These are phyloP conservation scores for Stichodactyla helianthus DNA, from an alignment of 64 coral and sea anemone species.

Conservation along the genomic window DNA sequence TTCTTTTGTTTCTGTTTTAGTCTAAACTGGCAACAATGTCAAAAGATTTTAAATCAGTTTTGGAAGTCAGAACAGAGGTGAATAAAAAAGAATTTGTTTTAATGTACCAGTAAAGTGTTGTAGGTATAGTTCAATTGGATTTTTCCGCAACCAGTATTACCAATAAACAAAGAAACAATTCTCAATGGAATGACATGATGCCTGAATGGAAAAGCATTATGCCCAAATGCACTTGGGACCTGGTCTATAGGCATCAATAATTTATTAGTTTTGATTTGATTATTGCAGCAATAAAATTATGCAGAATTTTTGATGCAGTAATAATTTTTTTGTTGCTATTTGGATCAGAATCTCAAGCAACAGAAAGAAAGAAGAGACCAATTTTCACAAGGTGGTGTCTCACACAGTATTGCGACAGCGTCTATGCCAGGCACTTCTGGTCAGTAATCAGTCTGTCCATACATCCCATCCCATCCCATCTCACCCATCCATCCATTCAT, in stretches of 20 bases:
- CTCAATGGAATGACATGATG: too few relatives aligned
- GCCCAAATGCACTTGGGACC: too few relatives aligned
- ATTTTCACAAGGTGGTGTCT: conserved; percentile 85
- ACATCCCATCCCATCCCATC: background rate
- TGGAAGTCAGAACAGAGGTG: conserved; percentile 97
- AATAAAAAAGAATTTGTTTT: background rate
- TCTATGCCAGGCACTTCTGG: conserved; percentile 77
- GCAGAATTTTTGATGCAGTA: background rate
- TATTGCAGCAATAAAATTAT: background rate
- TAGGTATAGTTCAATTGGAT: background rate
- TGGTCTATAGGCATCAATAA: too few relatives aligned
- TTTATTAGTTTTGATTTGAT: too few relatives aligned
- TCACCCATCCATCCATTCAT: background rate
- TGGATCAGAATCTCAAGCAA: conserved; percentile 88
- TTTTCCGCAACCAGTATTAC: too few relatives aligned
- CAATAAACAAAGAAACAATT: background rate
- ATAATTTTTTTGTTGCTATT: background rate
- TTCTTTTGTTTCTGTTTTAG: conserved; percentile 24
- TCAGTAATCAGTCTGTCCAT: background rate
- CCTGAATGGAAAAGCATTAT: too few relatives aligned
- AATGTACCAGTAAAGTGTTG: background rate
- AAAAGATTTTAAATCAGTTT: conserved; percentile 91
- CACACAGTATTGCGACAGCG: conserved; percentile 49
- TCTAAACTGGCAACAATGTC: conserved; percentile 96
- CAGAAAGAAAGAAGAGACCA: conserved; percentile 97